Conservation (phyloP, 2,797 vertebrate species). For the Epinephelus awoara region DNA sequence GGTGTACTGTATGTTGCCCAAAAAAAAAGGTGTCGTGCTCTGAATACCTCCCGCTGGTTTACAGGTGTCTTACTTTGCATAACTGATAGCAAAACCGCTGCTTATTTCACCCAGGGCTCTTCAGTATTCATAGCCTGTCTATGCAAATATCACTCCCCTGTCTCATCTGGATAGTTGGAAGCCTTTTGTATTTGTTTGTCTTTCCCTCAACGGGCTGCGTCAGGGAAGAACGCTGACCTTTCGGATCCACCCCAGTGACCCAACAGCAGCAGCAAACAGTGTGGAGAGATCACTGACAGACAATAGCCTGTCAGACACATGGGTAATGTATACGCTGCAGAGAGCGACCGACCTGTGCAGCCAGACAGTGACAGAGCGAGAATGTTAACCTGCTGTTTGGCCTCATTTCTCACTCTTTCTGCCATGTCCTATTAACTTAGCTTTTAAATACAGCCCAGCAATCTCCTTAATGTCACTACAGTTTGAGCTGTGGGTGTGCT, state of each 20-base stretch:
- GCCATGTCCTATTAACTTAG: slow-evolving; percentile 23
- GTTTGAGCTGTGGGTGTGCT: slow-evolving; percentile 26
- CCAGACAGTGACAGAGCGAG: slow-evolving; percentile 45
- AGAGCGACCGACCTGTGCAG: slow-evolving; percentile 46
- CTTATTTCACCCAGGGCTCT: slow-evolving; percentile 3
- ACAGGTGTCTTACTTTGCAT: slow-evolving; percentile 44
- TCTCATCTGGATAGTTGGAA: slow-evolving; percentile 60
- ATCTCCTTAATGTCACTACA: slow-evolving; percentile 35
- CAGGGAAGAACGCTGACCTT: slow-evolving; percentile 66
- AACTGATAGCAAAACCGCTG: slow-evolving; percentile 17
- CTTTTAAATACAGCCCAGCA: slow-evolving; percentile 43
- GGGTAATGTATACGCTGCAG: slow-evolving; percentile 56
- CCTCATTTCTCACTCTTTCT: slow-evolving; percentile 54
- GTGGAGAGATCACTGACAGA: slow-evolving; percentile 61
- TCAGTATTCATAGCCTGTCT: slow-evolving; percentile 51
- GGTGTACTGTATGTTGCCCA: slow-evolving; percentile 13
- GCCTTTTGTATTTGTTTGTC: slow-evolving; percentile 71
- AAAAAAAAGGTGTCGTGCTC: slow-evolving; percentile 16
- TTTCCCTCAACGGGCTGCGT: slow-evolving; percentile 30
- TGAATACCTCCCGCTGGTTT: slow-evolving; percentile 30
- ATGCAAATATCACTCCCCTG: slow-evolving; percentile 62
- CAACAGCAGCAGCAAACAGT: slow-evolving; percentile 50
- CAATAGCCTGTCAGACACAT: slow-evolving; percentile 51
- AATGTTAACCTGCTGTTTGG: slow-evolving; percentile 66
- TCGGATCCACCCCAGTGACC: slow-evolving; percentile 68